These are phyloP conservation scores for Neelides sp. DNA, from an alignment of 1,140 invertebrate genomes.

Conservation along the genomic window DNA sequence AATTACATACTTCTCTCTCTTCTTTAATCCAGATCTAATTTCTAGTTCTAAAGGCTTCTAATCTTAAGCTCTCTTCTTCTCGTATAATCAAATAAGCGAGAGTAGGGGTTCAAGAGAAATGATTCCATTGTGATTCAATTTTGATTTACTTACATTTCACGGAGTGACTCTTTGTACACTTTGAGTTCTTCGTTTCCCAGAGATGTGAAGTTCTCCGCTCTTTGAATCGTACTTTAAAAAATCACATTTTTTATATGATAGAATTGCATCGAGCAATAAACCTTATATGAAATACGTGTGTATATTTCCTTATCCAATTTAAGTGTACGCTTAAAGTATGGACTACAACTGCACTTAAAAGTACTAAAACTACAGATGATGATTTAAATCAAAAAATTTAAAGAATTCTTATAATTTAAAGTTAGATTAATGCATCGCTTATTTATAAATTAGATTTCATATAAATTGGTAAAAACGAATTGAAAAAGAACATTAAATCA, in stretches of 20 bases:
- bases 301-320: not conserved
- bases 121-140: not conserved
- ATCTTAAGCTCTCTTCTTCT: not conserved
- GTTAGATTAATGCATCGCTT: no score
- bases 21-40: not conserved
- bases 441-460: no score
- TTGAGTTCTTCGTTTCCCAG: constrained; percentile 13
- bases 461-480: no score
- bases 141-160: constrained; percentile 18
- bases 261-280: not conserved
- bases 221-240: constrained; percentile 12
- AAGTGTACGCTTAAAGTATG: not conserved
- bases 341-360: not conserved
- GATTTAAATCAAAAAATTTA: not conserved
- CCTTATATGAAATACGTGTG: not conserved
- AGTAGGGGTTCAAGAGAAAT: not conserved
- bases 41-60: not conserved
- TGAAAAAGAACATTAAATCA: no score
- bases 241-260: not conserved
- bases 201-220: constrained; percentile 15
- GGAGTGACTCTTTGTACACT: constrained; percentile 4
- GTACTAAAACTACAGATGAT: not conserved
- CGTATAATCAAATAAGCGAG: not conserved
- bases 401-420: no score
- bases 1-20: not conserved